These are phyloP conservation scores for Antedon mediterranea DNA, from an alignment of 53 echinoderm and acorn worm species.

Conservation along the genomic window DNA sequence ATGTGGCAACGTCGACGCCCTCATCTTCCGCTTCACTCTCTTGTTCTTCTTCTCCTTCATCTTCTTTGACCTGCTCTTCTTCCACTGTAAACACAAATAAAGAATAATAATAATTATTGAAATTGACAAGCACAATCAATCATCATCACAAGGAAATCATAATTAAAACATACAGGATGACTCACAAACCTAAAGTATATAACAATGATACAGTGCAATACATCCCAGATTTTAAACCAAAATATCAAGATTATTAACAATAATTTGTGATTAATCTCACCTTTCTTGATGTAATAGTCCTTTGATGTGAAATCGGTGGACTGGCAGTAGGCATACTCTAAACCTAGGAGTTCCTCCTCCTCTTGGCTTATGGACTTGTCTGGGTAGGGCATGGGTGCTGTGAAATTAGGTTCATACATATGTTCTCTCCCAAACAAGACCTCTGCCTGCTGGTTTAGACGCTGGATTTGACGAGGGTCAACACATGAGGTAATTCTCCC, in stretches of 20 bases:
- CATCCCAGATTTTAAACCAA: no score
- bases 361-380: constrained; percentile 1
- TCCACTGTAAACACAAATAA: constrained; percentile 6
- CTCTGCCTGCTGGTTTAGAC: constrained; percentile 1
- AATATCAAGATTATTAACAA: no score
- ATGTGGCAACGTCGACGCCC: constrained; percentile 5
- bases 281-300: constrained; percentile 11
- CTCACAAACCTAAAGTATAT: no score
- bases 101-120: no score
- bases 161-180: no score
- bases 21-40: not conserved
- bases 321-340: constrained; percentile 12
- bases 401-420: constrained; percentile 8
- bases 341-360: constrained; percentile 10
- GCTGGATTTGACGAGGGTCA: constrained; percentile 3
- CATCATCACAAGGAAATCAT: no score
- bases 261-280: not conserved
- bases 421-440: constrained; percentile 13
- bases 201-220: no score
- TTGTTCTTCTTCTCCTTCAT: constrained; percentile 1
- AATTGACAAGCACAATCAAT: no score
- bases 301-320: constrained; percentile 15
- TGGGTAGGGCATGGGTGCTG: not conserved
- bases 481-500: not conserved
- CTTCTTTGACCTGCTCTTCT: constrained; percentile 5